Conservation (phyloP, 2,113 vertebrate genomes). For the Notiomystis cincta region DNA sequence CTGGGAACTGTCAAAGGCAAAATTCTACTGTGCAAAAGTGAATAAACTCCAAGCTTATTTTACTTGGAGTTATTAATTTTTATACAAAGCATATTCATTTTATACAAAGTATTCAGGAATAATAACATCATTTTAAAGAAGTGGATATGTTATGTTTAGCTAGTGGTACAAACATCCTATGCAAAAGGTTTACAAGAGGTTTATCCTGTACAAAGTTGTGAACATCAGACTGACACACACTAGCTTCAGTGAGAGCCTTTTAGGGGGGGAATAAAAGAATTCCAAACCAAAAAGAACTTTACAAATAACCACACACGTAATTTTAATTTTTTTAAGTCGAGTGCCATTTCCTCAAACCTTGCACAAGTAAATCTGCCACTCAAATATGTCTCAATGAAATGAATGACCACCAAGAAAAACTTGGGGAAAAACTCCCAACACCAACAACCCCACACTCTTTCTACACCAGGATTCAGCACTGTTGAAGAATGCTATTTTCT, state of each 20-base stretch:
- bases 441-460: neutral
- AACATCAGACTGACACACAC: neutral
- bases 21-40: neutral
- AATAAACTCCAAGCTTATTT: neutral
- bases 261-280: neutral
- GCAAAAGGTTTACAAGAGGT: neutral
- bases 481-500: neutral
- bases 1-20: neutral
- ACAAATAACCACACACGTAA: fast-evolving
- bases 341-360: neutral
- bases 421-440: fast-evolving
- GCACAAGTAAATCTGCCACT: neutral
- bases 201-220: neutral
- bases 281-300: neutral
- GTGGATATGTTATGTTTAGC: neutral
- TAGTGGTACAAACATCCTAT: neutral
- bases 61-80: no score
- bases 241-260: neutral
- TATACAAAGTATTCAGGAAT: neutral
- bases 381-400: neutral
- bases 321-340: neutral
- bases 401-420: fast-evolving
- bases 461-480: neutral
- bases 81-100: neutral
- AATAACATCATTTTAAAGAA: neutral